phyloP scores from a whole-genome alignment of 2,113 vertebrate species.

The Hypanus sabinus region DNA sequence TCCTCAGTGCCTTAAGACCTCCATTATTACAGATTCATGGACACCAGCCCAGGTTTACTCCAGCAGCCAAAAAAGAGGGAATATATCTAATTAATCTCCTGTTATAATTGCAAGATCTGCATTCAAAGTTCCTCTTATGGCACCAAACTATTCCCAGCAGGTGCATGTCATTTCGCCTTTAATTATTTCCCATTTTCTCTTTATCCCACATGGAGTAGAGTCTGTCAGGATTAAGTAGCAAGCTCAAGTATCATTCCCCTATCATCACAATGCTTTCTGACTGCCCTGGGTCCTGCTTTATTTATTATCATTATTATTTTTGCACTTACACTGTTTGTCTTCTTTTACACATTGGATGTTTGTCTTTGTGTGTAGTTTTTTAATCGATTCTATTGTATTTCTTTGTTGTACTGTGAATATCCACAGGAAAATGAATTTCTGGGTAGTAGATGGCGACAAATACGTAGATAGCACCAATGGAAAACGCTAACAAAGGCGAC shows the following conservation, averaged over 20 bases:
- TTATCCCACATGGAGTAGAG: not conserved
- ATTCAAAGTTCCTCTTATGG: not conserved
- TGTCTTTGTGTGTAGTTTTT: not conserved
- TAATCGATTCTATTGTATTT: no score
- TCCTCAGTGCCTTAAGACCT: not conserved
- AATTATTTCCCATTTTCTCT: not conserved
- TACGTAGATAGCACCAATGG: no score
- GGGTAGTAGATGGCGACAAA: no score
- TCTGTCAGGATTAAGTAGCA: not conserved
- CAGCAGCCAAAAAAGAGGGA: not conserved
- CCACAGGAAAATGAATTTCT: no score
- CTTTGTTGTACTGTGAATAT: no score
- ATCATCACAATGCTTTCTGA: not conserved
- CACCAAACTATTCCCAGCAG: not conserved
- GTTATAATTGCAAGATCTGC: not conserved
- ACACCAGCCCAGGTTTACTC: not conserved
- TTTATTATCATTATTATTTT: not conserved
- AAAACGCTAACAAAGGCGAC: no score
- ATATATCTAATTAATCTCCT: not conserved
- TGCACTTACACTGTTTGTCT: no score
- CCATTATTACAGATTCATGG: not conserved
- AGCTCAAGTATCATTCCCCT: not conserved
- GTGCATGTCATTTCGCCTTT: not conserved
- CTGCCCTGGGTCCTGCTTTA: not conserved
- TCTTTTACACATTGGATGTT: no score